These are phyloP conservation scores for Dermolepida albohirtum DNA, from an alignment of 2,888 invertebrate genomes.

Conservation along the genomic window DNA sequence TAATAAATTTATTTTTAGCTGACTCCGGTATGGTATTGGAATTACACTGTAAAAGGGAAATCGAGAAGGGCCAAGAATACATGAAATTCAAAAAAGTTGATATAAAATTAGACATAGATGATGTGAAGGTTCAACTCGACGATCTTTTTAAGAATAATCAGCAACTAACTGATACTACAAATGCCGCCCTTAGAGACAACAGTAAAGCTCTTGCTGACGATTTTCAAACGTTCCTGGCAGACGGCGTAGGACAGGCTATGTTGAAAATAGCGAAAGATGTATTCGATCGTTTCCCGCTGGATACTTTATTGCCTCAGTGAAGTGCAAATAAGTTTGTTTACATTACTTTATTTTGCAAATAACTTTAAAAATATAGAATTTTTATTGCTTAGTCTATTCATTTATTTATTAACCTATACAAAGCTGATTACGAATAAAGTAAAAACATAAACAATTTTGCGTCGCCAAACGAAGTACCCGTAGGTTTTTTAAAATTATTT, in stretches of 20 bases:
- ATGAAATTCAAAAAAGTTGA: slow-evolving; percentile 24
- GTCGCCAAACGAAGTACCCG: too few relatives aligned
- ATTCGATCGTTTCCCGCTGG: slow-evolving; percentile 49
- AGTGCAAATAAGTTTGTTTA: not conserved
- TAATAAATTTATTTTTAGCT: slow-evolving; percentile 27
- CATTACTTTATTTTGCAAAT: too few relatives aligned
- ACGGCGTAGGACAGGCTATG: slow-evolving; percentile 46
- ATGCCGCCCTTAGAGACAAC: slow-evolving; percentile 52
- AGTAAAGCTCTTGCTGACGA: slow-evolving; percentile 49
- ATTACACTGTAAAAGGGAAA: not conserved
- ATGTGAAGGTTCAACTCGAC: slow-evolving; percentile 47
- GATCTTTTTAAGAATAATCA: slow-evolving; percentile 52
- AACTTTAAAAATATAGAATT: too few relatives aligned
- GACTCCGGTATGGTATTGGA: not conserved
- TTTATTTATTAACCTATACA: too few relatives aligned
- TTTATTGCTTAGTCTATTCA: too few relatives aligned
- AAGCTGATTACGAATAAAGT: too few relatives aligned
- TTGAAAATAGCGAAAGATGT: slow-evolving; percentile 46
- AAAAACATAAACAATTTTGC: too few relatives aligned
- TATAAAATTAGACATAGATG: slow-evolving; percentile 1
- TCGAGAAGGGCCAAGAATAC: slow-evolving; percentile 16
- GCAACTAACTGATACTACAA: slow-evolving; percentile 50
- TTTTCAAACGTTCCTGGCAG: slow-evolving; percentile 50
- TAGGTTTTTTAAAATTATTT: too few relatives aligned
- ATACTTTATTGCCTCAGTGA: slow-evolving; percentile 47